Conservation (phyloP, 2,888 invertebrate species). For the Actias luna region DNA sequence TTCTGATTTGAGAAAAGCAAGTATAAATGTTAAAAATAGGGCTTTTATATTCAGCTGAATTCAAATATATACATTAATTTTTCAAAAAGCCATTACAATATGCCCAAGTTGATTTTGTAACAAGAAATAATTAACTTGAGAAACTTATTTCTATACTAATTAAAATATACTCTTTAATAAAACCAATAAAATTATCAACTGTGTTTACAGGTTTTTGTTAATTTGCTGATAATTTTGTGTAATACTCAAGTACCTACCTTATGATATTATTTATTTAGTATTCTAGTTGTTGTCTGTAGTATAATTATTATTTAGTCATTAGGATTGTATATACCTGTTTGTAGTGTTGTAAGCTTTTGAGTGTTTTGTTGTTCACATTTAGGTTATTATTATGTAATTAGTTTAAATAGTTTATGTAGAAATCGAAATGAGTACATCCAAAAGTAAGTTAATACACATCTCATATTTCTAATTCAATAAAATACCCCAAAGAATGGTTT, state of each 20-base stretch:
- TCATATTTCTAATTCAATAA: not conserved
- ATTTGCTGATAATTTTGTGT: not conserved
- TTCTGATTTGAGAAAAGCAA: no score
- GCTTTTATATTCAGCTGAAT: no score
- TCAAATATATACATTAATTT: no score
- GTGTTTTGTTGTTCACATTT: not conserved
- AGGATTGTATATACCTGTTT: constrained; percentile 3
- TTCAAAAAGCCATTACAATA: no score
- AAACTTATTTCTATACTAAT: no score
- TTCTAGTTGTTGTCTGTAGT: constrained; percentile 5
- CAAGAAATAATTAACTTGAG: no score
- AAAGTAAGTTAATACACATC: not conserved
- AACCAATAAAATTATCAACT: no score
- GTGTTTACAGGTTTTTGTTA: not conserved
- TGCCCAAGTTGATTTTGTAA: no score
- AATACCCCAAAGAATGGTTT: not conserved
- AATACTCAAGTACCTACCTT: not conserved
- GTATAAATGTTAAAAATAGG: no score
- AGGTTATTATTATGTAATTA: not conserved
- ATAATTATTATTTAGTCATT: not conserved
- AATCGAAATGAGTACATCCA: not conserved
- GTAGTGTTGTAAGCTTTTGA: not conserved
- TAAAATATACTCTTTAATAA: no score
- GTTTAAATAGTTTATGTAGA: not conserved
- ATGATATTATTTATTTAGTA: not conserved